Conservation (phyloP, 2,888 invertebrate genomes). For the Parascotia fuliginaria region DNA sequence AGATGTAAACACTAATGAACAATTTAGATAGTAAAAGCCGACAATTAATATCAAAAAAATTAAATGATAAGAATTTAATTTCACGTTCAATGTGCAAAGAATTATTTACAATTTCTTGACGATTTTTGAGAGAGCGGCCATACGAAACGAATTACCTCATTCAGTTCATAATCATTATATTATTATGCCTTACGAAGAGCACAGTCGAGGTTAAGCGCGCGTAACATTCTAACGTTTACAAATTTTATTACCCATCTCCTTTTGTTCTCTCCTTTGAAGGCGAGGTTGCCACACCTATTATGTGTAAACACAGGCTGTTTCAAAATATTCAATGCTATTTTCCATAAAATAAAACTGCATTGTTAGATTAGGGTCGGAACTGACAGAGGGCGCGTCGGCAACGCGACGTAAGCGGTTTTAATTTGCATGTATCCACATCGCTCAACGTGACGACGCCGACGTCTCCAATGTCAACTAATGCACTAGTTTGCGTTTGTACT, state of each 20-base stretch:
- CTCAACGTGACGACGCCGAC: too few species aligned
- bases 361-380: slow-evolving; percentile 37
- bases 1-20: too few species aligned
- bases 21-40: too few species aligned
- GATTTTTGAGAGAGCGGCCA: slow-evolving; percentile 49
- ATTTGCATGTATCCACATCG: too few species aligned
- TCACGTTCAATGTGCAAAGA: slow-evolving; percentile 2
- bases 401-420: too few species aligned
- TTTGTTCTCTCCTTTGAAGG: slow-evolving; percentile 65
- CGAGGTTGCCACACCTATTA: slow-evolving; percentile 38
- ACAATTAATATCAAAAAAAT: background rate
- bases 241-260: slow-evolving; percentile 80
- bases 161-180: slow-evolving; percentile 69
- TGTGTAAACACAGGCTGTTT: slow-evolving; percentile 40
- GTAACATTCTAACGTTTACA: slow-evolving; percentile 81
- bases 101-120: slow-evolving; percentile 39
- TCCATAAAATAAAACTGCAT: slow-evolving; percentile 21
- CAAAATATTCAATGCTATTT: slow-evolving; percentile 12
- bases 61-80: background rate
- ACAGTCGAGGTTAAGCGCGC: slow-evolving; percentile 75
- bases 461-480: too few species aligned
- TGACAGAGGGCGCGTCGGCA: too few species aligned
- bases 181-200: slow-evolving; percentile 56
- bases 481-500: too few species aligned
- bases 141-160: slow-evolving; percentile 64